These are phyloP conservation scores for Apogon talboti DNA, from an alignment of 2,797 vertebrate genomes.

Conservation along the genomic window DNA sequence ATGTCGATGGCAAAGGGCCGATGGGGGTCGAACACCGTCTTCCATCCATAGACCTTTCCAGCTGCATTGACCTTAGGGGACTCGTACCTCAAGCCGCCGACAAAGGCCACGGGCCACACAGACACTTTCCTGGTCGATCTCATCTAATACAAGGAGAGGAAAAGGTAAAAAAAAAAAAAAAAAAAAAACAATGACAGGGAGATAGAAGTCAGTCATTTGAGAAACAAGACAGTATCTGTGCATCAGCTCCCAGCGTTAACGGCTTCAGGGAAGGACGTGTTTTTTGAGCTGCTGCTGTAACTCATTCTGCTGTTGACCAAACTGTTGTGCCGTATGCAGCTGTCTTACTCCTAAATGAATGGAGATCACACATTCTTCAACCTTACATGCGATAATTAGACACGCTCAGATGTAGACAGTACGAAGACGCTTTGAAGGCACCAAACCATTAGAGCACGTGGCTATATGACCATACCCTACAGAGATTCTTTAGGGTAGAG, in stretches of 20 bases:
- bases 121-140: constrained; percentile 95
- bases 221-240: constrained; percentile 27
- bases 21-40: constrained; percentile 97
- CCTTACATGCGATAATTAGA: constrained; percentile 61
- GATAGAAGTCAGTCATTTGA: constrained; percentile 58
- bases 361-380: constrained; percentile 46
- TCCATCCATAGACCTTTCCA: constrained; percentile 98
- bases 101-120: constrained; percentile 98
- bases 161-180: constrained; percentile 26
- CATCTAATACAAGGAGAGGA: constrained; percentile 84
- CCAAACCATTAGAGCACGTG: constrained; percentile 53
- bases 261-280: constrained; percentile 15
- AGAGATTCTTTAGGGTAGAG: constrained; percentile 50
- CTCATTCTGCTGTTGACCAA: constrained; percentile 57
- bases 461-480: not conserved
- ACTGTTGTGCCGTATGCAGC: constrained; percentile 29
- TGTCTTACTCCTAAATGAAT: constrained; percentile 45
- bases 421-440: constrained; percentile 51
- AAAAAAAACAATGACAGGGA: constrained; percentile 29
- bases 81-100: constrained; percentile 95
- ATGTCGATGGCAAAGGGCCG: constrained; percentile 99
- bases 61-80: constrained; percentile 95
- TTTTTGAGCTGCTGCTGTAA: constrained; percentile 46
- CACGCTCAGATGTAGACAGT: constrained; percentile 31
- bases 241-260: constrained; percentile 36